Evolutionary conservation across 2,888 invertebrate genomes (phyloP), one percentile per base, ranked within the genome.

Genomic region (Xanthorhoe designata): DNA sequence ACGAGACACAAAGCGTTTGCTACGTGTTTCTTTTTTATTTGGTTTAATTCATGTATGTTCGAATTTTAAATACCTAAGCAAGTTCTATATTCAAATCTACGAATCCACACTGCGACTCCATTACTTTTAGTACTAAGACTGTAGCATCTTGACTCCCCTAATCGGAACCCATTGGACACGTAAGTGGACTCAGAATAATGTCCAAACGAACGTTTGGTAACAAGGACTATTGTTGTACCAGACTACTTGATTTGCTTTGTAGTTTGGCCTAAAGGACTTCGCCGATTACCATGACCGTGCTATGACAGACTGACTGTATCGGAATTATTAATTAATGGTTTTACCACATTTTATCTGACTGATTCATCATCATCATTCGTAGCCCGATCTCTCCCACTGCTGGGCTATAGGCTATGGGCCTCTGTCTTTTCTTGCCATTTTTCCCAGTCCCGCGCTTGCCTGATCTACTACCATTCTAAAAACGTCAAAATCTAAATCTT

Each of bases 121-220:
- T 50, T 9, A 50, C 63, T 64, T 49, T 53, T 71, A 66, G 66
- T 58, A 64, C 71, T 74, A 80, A 80, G 76, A 72, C 71, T 67
- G 73, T 71, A 75, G 70, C 64, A 66, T 72, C 58, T 61, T 63
- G 66, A 47, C 75, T 75, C 78, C 81, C 78, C 72, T 79, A 78
- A 78, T 78, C 79, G 75, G 73, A 76, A 71, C 68, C 71, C 61
- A 61, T 54, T 53, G 49, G 52, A 54, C 60, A 61, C 65, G 61
- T 56, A 64, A 64, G 64, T 68, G 61, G 68, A 60, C 50, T 58
- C 57, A 64, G 50, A 64, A 68, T 68, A 62, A 62, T 55, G 50
- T 57, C 61, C 35, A 38, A 65, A 64, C 50, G 61, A 4, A 71
- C 65, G 71, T 68, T 66, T 59, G 38, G 56, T 54, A 64, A 66